Conservation (phyloP, 2,113 vertebrate genomes). For the Abramis brama region DNA sequence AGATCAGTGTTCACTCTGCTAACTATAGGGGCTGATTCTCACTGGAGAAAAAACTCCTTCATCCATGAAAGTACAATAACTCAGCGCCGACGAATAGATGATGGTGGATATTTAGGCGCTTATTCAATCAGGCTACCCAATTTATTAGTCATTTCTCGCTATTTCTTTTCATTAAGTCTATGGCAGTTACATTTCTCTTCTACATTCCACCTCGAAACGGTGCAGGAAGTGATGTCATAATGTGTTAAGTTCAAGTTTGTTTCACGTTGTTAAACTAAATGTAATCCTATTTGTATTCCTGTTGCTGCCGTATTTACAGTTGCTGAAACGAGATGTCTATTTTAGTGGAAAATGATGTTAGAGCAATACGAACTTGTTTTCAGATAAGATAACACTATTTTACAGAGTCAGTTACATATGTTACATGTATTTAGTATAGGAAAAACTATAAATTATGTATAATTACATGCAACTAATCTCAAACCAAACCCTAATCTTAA, state of each 20-base stretch:
- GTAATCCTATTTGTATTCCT: neutral
- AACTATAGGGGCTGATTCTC: constrained; percentile 90
- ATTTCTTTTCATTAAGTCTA: constrained; percentile 4
- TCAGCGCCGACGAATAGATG: constrained; percentile 76
- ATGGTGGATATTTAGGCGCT: constrained; percentile 65
- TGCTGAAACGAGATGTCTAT: neutral
- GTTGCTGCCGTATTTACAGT: no score
- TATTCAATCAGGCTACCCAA: constrained; percentile 41
- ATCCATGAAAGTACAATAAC: constrained; percentile 91
- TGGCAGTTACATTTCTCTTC: constrained; percentile 23
- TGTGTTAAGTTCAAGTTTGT: neutral
- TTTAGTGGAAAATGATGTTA: neutral
- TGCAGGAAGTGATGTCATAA: constrained; percentile 27
- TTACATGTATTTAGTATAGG: no score
- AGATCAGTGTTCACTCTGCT: constrained; percentile 92
- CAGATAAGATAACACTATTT: no score
- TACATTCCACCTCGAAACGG: constrained; percentile 9
- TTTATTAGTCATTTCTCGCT: constrained; percentile 53
- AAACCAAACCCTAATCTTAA: no score
- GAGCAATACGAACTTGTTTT: neutral
- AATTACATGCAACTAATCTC: no score
- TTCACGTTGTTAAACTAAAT: neutral
- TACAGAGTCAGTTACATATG: no score
- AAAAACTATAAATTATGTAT: no score
- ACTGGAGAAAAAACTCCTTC: constrained; percentile 82